phyloP scores from a whole-genome alignment of 2,797 vertebrate genomes.

The Syngnathus rostellatus region DNA sequence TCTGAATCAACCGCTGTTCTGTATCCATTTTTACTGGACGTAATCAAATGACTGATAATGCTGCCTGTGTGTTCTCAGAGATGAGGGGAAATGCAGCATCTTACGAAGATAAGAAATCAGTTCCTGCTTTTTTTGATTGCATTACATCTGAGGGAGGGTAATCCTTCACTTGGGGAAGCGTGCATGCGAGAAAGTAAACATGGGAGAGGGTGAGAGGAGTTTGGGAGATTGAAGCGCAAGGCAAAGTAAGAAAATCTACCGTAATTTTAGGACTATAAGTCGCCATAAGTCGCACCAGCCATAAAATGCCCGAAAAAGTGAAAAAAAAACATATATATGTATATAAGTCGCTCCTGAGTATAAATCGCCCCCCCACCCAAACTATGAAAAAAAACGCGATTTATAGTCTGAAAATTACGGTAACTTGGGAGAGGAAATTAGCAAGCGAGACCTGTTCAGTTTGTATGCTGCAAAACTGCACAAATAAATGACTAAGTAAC shows the following conservation, averaged over 20 bases:
- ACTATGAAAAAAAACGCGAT: too few relatives aligned
- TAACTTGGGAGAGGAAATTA: slow-evolving; percentile 37
- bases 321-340: too few relatives aligned
- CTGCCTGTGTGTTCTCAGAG: slow-evolving; percentile 59
- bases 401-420: too few relatives aligned
- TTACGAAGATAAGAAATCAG: slow-evolving; percentile 76
- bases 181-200: slow-evolving; percentile 57
- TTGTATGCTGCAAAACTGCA: background rate
- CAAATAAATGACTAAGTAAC: background rate
- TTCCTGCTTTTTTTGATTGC: slow-evolving; percentile 73
- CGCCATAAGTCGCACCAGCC: too few relatives aligned
- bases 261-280: too few relatives aligned
- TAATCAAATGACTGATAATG: slow-evolving; percentile 78
- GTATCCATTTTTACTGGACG: slow-evolving; percentile 66
- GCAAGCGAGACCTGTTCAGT: slow-evolving; percentile 12
- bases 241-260: slow-evolving; percentile 42
- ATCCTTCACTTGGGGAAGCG: slow-evolving; percentile 60
- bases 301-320: too few relatives aligned
- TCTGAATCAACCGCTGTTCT: slow-evolving; percentile 61
- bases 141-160: slow-evolving; percentile 67
- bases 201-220: slow-evolving; percentile 42
- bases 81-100: slow-evolving; percentile 69
- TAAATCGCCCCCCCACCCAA: too few relatives aligned
- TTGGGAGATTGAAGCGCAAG: slow-evolving; percentile 41
- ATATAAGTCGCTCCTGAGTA: too few relatives aligned